Evolutionary conservation across 2,888 invertebrate genomes (phyloP), one percentile per base, ranked within the genome.

Genomic region (Aquatica leii): DNA sequence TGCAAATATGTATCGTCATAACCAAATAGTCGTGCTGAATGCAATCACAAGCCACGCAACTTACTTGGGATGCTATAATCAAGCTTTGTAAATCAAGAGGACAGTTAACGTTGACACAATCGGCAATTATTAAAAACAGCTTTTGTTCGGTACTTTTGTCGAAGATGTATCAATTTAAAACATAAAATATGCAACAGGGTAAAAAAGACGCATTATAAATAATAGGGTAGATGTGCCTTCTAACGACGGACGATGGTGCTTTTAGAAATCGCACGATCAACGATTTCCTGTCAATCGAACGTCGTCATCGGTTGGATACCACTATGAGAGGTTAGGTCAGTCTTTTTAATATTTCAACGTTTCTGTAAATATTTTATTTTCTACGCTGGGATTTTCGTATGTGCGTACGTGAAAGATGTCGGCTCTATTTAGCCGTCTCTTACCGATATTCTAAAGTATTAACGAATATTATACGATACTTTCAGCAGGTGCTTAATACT

Each of bases 1-100:
- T 81, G 81, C 79, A 80, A 80, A 81, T 81, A 79, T 73, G 71
- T 69, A 73, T 69, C 72, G 73, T 72, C 73, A 74, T 71, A 69
- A 72, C 69, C 70, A 74, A 73, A 70, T 66, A 73, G 66, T 72
- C 77, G 74, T 73, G 69, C 69, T 24, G 24, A 24, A 8, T 24
- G 48, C 24, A 48, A 5, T 14, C 4, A 40, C 40, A 48, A 12
- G 18, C 5, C 11, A 6, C 11, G 71, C 68, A 64, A 71, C 61
- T 69, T 18, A 71, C 72, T 69, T 76, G 76, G 75, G 70, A 72
- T 65, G 69, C 74, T 76, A 73, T 69, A 73, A 71, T 71, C 72
- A 76, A 76, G 73, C 73, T 73, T 72, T 69, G 74, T 76, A 75
- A 73, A 74, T 75, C 74, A 73, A 70, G 62, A 70, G 71, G 74